These are phyloP conservation scores for Telmatherina bonti DNA, from an alignment of 2,797 vertebrate genomes.

Conservation along the genomic window DNA sequence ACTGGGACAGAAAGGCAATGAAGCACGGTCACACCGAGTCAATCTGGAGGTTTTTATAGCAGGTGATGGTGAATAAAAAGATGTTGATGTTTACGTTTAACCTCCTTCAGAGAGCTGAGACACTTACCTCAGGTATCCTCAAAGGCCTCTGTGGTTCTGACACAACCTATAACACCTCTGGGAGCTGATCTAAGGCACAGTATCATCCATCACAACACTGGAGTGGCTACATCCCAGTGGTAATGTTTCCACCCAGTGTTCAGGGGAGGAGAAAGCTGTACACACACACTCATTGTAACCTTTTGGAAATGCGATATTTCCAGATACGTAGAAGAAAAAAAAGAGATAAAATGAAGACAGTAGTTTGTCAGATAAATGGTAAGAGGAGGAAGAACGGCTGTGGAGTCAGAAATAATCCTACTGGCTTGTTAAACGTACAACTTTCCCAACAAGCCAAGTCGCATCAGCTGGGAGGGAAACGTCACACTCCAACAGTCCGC, in stretches of 20 bases:
- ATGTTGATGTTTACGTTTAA: slow-evolving; percentile 7
- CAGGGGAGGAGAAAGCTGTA: slow-evolving; percentile 2
- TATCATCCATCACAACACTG: slow-evolving; percentile 37
- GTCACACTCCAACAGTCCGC: too few species aligned
- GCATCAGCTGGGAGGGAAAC: too few species aligned
- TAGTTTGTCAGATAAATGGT: slow-evolving; percentile 9
- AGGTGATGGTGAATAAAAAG: background rate
- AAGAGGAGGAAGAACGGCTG: slow-evolving; percentile 23
- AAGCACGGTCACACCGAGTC: slow-evolving; percentile 2
- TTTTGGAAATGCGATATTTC: background rate
- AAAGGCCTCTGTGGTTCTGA: slow-evolving; percentile 50
- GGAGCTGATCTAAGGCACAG: slow-evolving; percentile 62
- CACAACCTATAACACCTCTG: slow-evolving; percentile 37
- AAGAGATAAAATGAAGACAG: background rate
- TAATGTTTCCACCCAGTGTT: slow-evolving; percentile 22
- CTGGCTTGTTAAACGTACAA: slow-evolving; percentile 7
- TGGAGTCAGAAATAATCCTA: slow-evolving; percentile 17
- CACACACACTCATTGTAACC: background rate
- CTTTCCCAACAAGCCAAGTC: too few species aligned
- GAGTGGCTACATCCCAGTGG: slow-evolving; percentile 8
- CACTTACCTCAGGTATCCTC: slow-evolving; percentile 72
- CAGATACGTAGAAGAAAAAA: background rate
- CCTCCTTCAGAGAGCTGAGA: slow-evolving; percentile 22
- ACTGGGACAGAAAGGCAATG: slow-evolving; percentile 1
- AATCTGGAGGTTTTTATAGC: background rate